These are phyloP conservation scores for Harpagus bidentatus DNA, from an alignment of 2,113 vertebrate genomes.

Conservation along the genomic window DNA sequence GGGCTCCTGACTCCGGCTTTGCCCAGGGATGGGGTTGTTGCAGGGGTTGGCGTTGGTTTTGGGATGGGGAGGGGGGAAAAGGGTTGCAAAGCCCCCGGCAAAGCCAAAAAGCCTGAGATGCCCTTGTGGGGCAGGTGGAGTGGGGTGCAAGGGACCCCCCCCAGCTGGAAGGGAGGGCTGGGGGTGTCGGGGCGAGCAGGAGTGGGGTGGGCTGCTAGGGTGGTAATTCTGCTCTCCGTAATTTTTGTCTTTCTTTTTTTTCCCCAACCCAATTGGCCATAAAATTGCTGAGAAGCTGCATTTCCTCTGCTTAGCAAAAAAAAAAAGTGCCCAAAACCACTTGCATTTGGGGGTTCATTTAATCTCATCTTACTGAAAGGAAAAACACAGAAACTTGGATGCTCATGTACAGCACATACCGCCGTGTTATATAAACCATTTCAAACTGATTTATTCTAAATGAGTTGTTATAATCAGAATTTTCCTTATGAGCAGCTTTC, in stretches of 20 bases:
- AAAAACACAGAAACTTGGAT: constrained; percentile 33
- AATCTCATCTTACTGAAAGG: constrained; percentile 38
- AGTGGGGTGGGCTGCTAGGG: neutral
- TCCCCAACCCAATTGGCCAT: constrained; percentile 1
- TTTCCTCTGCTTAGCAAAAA: constrained; percentile 11
- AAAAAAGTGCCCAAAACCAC: constrained; percentile 1
- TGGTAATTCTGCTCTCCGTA: neutral
- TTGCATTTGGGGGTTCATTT: constrained; percentile 59
- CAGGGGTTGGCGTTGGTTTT: fast-evolving
- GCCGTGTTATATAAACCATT: constrained; percentile 42
- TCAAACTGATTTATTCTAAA: constrained; percentile 68
- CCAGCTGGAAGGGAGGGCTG: neutral
- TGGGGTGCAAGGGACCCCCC: neutral
- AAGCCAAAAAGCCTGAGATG: neutral
- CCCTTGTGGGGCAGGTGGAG: neutral
- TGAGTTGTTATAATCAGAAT: constrained; percentile 67
- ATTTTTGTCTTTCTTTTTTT: neutral
- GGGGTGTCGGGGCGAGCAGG: no score
- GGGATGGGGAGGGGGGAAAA: neutral
- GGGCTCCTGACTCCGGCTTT: neutral
- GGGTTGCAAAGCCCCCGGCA: neutral
- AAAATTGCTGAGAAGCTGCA: constrained; percentile 48
- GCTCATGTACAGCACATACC: neutral
- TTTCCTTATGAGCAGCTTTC: constrained; percentile 64
- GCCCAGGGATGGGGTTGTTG: neutral